A percentile compares a stretch with the other conserved stretches of the same genome.
These are phyloP conservation scores for Drosophila vallismaia DNA, from an alignment of 2,888 invertebrate genomes.

Conservation along the genomic window DNA sequence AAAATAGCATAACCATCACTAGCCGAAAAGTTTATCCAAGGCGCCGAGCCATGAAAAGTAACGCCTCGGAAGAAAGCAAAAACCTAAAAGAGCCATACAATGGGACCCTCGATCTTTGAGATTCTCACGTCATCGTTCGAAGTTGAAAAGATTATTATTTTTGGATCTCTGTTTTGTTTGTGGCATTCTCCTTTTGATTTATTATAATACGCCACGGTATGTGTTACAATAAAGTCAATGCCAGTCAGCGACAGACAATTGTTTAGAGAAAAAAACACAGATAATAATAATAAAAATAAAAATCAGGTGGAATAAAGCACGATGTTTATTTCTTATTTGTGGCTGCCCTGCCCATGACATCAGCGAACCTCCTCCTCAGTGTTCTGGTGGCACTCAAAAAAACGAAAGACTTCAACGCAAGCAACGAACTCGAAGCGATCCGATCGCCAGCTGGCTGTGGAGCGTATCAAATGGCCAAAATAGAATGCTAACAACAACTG, in stretches of 20 bases:
- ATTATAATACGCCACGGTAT: conserved; percentile 59
- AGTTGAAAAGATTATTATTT: conserved; percentile 35
- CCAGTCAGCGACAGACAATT: conserved; percentile 36
- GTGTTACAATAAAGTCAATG: conserved; percentile 77
- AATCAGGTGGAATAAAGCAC: conserved; percentile 33
- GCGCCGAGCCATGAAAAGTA: conserved; percentile 57
- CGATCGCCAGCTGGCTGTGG: conserved; percentile 24
- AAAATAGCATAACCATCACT: conserved; percentile 58
- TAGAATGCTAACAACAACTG: conserved; percentile 30
- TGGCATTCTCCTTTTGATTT: conserved; percentile 50
- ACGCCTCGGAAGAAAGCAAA: conserved; percentile 55
- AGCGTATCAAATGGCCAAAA: conserved; percentile 31
- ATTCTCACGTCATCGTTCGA: conserved; percentile 64
- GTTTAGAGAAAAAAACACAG: conserved; percentile 11
- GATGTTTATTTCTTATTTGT: conserved; percentile 32
- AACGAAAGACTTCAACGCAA: conserved; percentile 76
- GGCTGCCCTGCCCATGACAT: conserved; percentile 62
- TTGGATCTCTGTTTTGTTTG: conserved; percentile 16
- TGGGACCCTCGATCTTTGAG: conserved; percentile 5
- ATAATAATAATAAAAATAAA: conserved; percentile 26
- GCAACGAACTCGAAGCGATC: conserved; percentile 59
- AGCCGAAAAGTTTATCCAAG: conserved; percentile 49
- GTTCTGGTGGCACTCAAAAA: conserved; percentile 34
- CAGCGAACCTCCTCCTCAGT: conserved; percentile 47
- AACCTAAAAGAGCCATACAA: conserved; percentile 11